Evolutionary conservation across 2,888 invertebrate genomes (phyloP), one percentile per base, ranked within the genome.

Genomic region (Troglohyphantes excavatus): DNA sequence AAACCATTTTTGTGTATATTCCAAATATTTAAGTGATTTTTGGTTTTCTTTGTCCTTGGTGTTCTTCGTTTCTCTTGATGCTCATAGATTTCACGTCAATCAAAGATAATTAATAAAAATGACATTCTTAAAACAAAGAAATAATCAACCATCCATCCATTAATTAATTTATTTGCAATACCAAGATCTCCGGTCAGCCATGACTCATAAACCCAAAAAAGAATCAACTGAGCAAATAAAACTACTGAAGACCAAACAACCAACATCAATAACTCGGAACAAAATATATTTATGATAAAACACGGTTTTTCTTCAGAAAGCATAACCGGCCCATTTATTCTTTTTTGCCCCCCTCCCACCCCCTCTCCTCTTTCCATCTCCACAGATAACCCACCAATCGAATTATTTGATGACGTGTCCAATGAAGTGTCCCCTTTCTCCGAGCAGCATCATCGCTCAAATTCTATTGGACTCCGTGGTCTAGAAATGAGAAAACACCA

Each of bases 381-480:
- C 82, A 23, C 59, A 27, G 83, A 73, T 63, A 84, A 82, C 27
- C 79, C 53, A 53, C 53, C 67, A 79, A 84, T 84, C 84, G 84
- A 84, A 84, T 84, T 84, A 75, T 75, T 70, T 33, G 75, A 76
- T 84, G 84, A 84, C 75, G 84, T 67, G 84, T 76, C 84, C 84
- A 84, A 84, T 84, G 75, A 76, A 84, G 75, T 84, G 84, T 84
- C 84, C 43, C 43, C 23, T 39, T 59, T 23, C 29, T 33, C 21
- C 39, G 46, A 43, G 7, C 5, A 33, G 43, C 70, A 78, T 86
- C 79, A 79, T 86, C 86, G 79, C 70, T 79, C 86, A 86, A 23
- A 46, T 68, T 68, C 65, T 63, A 85, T 85, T 76, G 33, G 76
- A 70, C 27, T 68, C 85, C 59, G 33, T 68, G 78, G 79, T 65